phyloP scores from a whole-genome alignment of 2,888 invertebrate species.

The Sinohyriopsis cumingii region DNA sequence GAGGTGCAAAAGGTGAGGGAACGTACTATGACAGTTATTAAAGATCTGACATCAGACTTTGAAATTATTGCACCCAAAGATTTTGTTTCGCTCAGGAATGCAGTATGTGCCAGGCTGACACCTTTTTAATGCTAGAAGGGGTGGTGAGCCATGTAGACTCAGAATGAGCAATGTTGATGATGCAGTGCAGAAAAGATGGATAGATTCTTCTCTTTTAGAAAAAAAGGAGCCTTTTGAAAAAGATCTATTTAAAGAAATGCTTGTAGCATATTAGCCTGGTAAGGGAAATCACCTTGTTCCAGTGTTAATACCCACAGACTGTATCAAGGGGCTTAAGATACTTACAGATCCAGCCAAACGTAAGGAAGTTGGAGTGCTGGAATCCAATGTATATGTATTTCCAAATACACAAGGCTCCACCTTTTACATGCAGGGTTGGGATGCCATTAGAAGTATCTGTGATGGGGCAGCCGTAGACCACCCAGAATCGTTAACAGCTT shows the following conservation, averaged over 20 bases:
- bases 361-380: too few species aligned
- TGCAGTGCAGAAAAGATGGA: slow-evolving; percentile 15
- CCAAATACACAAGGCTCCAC: too few species aligned
- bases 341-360: too few species aligned
- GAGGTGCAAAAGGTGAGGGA: slow-evolving; percentile 11
- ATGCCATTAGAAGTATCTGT: too few species aligned
- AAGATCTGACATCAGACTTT: slow-evolving; percentile 7
- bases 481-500: too few species aligned
- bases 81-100: slow-evolving; percentile 18
- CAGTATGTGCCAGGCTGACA: slow-evolving; percentile 19
- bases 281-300: too few species aligned
- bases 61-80: slow-evolving; percentile 9
- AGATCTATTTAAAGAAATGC: slow-evolving; percentile 10
- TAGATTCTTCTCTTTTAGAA: slow-evolving; percentile 5
- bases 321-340: too few species aligned
- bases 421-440: too few species aligned
- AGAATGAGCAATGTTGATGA: slow-evolving; percentile 13
- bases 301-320: too few species aligned
- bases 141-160: slow-evolving; percentile 30
- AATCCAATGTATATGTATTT: too few species aligned
- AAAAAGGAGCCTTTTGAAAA: slow-evolving; percentile 11
- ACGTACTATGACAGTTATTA: slow-evolving; percentile 6
- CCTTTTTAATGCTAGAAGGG: slow-evolving; percentile 33
- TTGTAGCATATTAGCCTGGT: slow-evolving; percentile 4
- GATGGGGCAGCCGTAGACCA: too few species aligned